A percentile compares a stretch with the other conserved stretches of the same genome.
Evolutionary conservation across 2,113 vertebrate species (phyloP).

Genomic region (Lepidothrix coronata): DNA sequence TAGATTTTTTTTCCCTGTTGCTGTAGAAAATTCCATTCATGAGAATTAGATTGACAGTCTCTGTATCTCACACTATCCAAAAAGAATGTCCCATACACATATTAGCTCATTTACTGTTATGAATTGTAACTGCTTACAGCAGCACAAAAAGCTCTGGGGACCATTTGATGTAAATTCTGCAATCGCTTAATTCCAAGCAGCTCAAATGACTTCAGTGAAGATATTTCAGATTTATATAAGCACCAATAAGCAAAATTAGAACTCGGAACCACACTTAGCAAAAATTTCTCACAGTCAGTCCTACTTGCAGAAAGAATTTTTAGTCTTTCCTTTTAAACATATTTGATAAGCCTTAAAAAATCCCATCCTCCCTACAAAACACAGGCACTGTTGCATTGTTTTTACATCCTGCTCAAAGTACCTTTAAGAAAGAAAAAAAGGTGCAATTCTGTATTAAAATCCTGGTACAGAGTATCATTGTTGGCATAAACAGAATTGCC

Average conservation of each 20-base stretch:
- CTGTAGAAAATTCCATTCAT: neutral
- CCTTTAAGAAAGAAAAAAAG: neutral
- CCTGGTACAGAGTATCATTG: neutral
- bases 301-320: neutral
- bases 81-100: neutral
- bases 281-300: neutral
- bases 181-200: neutral
- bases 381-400: neutral
- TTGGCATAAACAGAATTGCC: neutral
- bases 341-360: neutral
- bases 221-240: neutral
- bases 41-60: neutral
- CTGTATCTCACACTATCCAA: neutral
- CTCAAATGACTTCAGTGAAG: neutral
- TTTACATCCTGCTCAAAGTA: neutral
- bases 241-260: neutral
- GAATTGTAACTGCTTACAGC: constrained; percentile 11
- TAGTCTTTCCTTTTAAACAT: neutral
- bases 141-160: constrained; percentile 11
- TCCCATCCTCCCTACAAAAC: neutral
- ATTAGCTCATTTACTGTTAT: constrained; percentile 37
- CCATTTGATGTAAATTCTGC: constrained; percentile 36
- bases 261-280: neutral
- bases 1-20: neutral
- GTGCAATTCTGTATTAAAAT: neutral